These are phyloP conservation scores for Nymphalis polychloros DNA, from an alignment of 2,888 invertebrate species.

Conservation along the genomic window DNA sequence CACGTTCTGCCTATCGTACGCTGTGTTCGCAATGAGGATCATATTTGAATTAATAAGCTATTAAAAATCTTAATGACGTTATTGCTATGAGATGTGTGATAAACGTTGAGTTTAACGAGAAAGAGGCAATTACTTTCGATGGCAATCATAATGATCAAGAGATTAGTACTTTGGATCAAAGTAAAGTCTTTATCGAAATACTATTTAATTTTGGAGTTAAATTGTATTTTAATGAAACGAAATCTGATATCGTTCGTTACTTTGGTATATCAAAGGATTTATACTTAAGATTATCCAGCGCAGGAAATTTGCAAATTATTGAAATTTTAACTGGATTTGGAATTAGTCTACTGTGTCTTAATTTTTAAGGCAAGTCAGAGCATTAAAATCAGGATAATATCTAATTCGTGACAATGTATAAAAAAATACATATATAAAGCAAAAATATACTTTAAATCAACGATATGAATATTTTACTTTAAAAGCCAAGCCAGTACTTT, in stretches of 20 bases:
- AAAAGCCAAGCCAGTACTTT: no score
- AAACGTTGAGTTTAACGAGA: slow-evolving; percentile 4
- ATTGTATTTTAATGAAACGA: neutral
- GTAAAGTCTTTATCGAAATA: neutral
- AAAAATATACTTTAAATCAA: no score
- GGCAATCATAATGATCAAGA: neutral
- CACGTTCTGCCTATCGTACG: neutral
- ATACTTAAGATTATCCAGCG: no score
- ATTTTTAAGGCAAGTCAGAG: no score
- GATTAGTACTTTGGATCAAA: neutral
- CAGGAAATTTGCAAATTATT: no score
- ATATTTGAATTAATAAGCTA: slow-evolving; percentile 19
- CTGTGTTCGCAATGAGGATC: neutral
- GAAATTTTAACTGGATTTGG: no score
- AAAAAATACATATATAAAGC: no score
- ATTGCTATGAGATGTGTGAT: slow-evolving; percentile 2
- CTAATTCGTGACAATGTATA: no score
- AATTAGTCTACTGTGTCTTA: no score
- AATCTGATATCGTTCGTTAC: neutral
- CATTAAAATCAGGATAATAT: no score
- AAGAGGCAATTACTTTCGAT: neutral
- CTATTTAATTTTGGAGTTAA: neutral
- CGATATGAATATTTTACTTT: no score
- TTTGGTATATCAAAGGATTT: neutral
- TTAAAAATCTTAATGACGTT: slow-evolving; percentile 13